A percentile compares a stretch with the other conserved stretches of the same genome.
These are phyloP conservation scores for Muntiacus reevesi DNA, from an alignment of 2,113 vertebrate species.

Conservation along the genomic window DNA sequence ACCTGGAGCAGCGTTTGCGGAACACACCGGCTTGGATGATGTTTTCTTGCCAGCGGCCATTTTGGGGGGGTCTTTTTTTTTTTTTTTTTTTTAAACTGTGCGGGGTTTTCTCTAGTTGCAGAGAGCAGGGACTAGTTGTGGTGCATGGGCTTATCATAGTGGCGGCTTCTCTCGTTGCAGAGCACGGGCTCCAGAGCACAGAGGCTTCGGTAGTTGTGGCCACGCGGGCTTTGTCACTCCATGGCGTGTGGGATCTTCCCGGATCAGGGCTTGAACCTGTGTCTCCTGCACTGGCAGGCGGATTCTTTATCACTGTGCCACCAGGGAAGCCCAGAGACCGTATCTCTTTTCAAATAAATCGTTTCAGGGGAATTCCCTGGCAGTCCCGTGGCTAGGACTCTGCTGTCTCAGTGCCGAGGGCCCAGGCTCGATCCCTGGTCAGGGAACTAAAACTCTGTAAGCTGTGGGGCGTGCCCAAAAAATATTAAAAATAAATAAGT, in stretches of 20 bases:
- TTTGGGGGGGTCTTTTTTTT: not conserved
- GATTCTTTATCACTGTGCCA: not conserved
- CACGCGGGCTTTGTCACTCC: not conserved
- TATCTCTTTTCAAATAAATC: not conserved
- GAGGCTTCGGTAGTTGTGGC: rapidly evolving
- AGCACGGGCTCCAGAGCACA: not conserved
- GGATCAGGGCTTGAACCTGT: not conserved
- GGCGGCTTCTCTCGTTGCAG: not conserved
- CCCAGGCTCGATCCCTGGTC: not conserved
- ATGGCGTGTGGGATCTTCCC: not conserved
- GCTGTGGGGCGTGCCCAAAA: not conserved
- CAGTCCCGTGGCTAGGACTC: not conserved
- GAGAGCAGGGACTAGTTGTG: not conserved
- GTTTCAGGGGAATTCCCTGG: not conserved
- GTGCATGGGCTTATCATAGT: rapidly evolving
- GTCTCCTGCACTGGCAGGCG: not conserved
- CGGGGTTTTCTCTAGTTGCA: not conserved
- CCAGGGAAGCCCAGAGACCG: not conserved
- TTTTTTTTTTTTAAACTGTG: too few relatives aligned
- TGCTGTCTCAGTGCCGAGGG: not conserved
- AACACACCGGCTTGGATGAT: not conserved
- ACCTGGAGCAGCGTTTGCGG: not conserved
- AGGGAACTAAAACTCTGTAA: not conserved
- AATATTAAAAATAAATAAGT: not conserved
- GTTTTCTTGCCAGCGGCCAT: not conserved